These are phyloP conservation scores for Clinocottus analis DNA, from an alignment of 2,113 vertebrate genomes.

Conservation along the genomic window DNA sequence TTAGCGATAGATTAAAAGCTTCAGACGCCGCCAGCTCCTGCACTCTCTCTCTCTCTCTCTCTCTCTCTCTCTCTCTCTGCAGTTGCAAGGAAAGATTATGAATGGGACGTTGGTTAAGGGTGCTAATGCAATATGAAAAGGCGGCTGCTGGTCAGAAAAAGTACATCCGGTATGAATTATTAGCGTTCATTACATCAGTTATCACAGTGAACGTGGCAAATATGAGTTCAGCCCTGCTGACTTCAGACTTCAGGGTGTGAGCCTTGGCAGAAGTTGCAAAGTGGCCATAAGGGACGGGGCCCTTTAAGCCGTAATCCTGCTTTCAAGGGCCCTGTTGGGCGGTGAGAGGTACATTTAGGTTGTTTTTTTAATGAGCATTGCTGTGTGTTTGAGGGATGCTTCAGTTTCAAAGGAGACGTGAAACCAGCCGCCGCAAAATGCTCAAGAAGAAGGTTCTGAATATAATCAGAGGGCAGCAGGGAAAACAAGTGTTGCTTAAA, in stretches of 20 bases:
- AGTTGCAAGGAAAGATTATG: slow-evolving; percentile 24
- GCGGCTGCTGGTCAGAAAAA: slow-evolving; percentile 67
- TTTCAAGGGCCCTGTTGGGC: slow-evolving; percentile 33
- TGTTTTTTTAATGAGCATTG: slow-evolving; percentile 1
- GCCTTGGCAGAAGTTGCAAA: slow-evolving; percentile 64
- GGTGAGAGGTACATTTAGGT: slow-evolving; percentile 33
- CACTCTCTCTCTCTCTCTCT: too few species aligned
- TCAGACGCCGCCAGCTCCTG: slow-evolving; percentile 64
- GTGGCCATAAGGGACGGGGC: slow-evolving; percentile 44
- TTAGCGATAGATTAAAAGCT: slow-evolving; percentile 77
- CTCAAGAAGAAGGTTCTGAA: slow-evolving; percentile 16
- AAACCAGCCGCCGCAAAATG: slow-evolving; percentile 22
- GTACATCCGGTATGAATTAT: slow-evolving; percentile 49
- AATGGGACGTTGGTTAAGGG: slow-evolving; percentile 57
- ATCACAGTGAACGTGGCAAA: slow-evolving; percentile 54
- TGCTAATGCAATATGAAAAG: slow-evolving; percentile 70
- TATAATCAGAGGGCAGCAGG: slow-evolving; percentile 29
- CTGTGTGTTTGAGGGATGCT: slow-evolving; percentile 22
- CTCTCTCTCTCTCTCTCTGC: too few species aligned
- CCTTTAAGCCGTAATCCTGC: slow-evolving; percentile 35
- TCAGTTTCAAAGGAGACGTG: slow-evolving; percentile 18
- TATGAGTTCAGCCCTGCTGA: slow-evolving; percentile 39
- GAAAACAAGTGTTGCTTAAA: slow-evolving; percentile 26
- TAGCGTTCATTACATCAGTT: slow-evolving; percentile 59
- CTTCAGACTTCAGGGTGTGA: slow-evolving; percentile 64